These are phyloP conservation scores for Drosophila pseudoananassae DNA, from an alignment of 1,140 invertebrate species.

Conservation along the genomic window DNA sequence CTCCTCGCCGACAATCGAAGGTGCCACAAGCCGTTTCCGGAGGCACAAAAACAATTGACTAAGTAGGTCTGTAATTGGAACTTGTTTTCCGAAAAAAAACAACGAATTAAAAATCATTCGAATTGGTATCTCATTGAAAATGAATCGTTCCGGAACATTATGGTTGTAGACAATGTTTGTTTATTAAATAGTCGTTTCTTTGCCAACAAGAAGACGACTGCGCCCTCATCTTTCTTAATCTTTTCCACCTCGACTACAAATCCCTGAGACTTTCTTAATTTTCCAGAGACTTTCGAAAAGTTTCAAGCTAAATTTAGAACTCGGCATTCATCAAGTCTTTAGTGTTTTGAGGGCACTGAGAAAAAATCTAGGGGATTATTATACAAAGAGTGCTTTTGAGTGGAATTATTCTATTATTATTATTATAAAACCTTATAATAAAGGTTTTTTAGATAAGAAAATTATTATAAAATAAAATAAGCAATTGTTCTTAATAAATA, in stretches of 20 bases:
- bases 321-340: conserved; percentile 27
- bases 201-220: neutral
- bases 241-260: conserved; percentile 15
- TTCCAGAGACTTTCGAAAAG: conserved; percentile 19
- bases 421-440: no score
- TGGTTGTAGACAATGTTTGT: neutral
- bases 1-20: conserved; percentile 7
- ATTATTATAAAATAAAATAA: no score
- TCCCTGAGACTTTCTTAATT: conserved; percentile 5
- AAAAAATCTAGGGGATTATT: neutral
- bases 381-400: no score
- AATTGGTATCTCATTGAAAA: conserved; percentile 1
- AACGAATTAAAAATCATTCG: neutral
- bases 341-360: neutral
- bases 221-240: conserved; percentile 16
- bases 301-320: conserved; percentile 36
- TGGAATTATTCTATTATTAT: no score
- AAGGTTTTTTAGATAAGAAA: no score
- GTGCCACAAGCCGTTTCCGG: conserved; percentile 6
- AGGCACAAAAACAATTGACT: conserved; percentile 44
- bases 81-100: neutral
- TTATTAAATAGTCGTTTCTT: conserved; percentile 18
- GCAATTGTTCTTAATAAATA: no score
- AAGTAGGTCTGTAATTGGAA: conserved; percentile 47
- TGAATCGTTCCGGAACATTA: neutral